Base-by-base conservation (phyloP, 2,888 invertebrate genomes). In the Drosophila kambysellisi region DNA sequence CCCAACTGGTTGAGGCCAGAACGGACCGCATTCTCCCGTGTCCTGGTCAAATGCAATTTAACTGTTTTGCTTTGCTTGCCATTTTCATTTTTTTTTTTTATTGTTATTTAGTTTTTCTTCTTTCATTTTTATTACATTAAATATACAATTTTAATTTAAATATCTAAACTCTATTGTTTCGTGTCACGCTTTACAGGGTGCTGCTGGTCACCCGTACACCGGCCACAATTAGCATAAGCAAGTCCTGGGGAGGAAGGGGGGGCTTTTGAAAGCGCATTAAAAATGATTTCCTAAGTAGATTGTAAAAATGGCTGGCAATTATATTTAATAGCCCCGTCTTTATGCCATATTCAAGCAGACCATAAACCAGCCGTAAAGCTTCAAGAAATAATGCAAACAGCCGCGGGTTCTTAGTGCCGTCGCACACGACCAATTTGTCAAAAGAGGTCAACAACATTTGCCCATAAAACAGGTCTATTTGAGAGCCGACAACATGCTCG, bases 231-330 rank as follows among this genome's bases (percentile, higher is more conserved):
- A 85, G 87, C 83, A 83, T 88, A 59, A 43, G 48, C 8, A 32
- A 11, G 51, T 4, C 7, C 25, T 25, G 39, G 30, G 15, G 8
- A 39, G 4, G 33, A 20, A 37, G n/a, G 51, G 35, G 3, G 30
- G 60, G 46, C 74, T 61, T 76, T 76, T 72, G 70, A 59, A 76
- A 67, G 81, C 65, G 64, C 88, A 88, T 86, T 86, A 76, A 83
- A 86, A 83, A 88, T 86, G 89, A 86, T 86, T 86, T 82, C 69
- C 84, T 76, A 86, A 88, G 89, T 86, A 88, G 84, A 86, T 88
- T 82, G 84, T 76, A 78, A 89, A 86, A 88, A 86, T 88, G 73
- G 84, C 84, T 76, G 70, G 73, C 89, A 88, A 86, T 86, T 86
- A 86, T 82, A 86, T 86, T 86, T 88, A 86, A 86, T 86, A 74